phyloP scores from a whole-genome alignment of 2,113 vertebrate species.

The Dromiciops gliroides region DNA sequence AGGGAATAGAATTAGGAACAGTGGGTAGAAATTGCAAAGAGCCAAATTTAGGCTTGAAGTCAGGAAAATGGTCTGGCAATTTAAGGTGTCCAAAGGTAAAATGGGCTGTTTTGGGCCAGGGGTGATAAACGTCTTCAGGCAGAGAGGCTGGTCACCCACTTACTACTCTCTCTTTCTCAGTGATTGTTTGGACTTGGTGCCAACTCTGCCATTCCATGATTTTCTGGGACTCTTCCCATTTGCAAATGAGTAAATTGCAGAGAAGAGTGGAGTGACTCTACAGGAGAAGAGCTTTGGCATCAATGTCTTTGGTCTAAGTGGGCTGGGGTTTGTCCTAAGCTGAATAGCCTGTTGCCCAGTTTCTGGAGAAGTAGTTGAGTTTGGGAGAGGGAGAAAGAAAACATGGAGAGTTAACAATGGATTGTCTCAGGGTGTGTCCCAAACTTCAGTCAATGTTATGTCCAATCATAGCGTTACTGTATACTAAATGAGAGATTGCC shows the following conservation, averaged over 20 bases:
- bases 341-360: neutral
- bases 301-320: neutral
- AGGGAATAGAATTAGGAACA: neutral
- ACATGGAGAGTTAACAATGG: neutral
- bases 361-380: neutral
- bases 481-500: neutral
- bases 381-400: neutral
- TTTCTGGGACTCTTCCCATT: neutral
- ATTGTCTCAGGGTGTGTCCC: neutral
- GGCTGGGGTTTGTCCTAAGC: neutral
- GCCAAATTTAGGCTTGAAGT: neutral
- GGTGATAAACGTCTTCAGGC: neutral
- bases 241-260: neutral
- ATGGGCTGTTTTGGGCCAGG: neutral
- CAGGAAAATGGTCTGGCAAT: neutral
- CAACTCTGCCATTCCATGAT: neutral
- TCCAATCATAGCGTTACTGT: neutral
- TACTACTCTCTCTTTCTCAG: neutral
- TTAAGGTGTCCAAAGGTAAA: neutral
- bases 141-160: neutral
- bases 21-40: neutral
- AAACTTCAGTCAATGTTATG: neutral
- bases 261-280: neutral
- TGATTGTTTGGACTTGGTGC: neutral
- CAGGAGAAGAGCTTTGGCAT: neutral